Base-by-base conservation (phyloP, 2,113 vertebrate species). In the Seriola dumerili region DNA sequence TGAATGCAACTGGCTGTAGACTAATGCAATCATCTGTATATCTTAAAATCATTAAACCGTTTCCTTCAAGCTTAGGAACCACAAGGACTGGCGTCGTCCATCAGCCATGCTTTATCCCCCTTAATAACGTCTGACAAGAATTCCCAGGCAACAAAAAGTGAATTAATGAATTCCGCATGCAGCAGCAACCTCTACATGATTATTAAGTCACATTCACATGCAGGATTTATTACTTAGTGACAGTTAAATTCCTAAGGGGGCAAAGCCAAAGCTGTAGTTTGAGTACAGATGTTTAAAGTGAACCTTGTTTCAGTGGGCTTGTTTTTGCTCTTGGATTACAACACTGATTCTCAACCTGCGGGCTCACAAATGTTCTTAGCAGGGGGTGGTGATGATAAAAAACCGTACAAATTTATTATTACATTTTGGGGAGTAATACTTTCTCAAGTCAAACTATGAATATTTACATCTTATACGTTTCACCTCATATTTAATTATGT, bases 61-160 rank as follows among this genome's bases (percentile, higher is more conserved):
- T 89, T 80, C 77, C 50, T 82, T 81, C 42, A 66, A 81, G 72
- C 73, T 75, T 10, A 64, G 61, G 52, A 83, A 74, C 73, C 80
- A 80, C 44, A 36, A 85, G 86, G 78, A 87, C 42, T 12, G 21
- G 57, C 6, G 4, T 79, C 66, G 34, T 88, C 85, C 84, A 89
- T 94, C 92, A 93, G 69, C 72, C 68, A 1, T 23, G 65, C 67
- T 90, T 91, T 76, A 87, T 88, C 59, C 80, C 67, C 76, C 52
- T 77, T 89, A 82, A 88, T 88, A 90, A 84, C 55, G 38, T 72
- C 84, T 91, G 92, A 91, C 89, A 88, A 77, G 76, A 74, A 87
- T 91, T 91, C 90, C 91, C 88, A 80, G 44, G 80, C 68, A 88
- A 69, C 61, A 48, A 14, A 84, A 90, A 75, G 58, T 48, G 76